Evolutionary conservation across 2,113 vertebrate genomes (phyloP).

Genomic region (Myrmophylax atrothorax): DNA sequence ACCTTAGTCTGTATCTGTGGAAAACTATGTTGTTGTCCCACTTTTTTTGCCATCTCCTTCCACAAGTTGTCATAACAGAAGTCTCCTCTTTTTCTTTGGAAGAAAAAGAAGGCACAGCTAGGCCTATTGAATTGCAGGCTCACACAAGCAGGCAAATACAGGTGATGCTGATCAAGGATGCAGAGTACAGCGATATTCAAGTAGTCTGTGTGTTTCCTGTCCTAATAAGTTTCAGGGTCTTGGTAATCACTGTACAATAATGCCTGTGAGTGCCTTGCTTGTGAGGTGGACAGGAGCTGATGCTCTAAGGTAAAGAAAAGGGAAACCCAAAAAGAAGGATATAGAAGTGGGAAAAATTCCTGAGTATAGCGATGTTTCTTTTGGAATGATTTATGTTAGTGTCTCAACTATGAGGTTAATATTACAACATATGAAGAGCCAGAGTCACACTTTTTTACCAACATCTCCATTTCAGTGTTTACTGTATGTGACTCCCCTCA

Average conservation of each 20-base stretch:
- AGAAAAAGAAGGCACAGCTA: neutral
- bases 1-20: neutral
- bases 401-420: neutral
- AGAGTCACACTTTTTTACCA: neutral
- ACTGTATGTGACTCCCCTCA: accelerated
- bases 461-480: neutral
- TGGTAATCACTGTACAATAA: accelerated
- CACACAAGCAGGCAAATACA: neutral
- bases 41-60: neutral
- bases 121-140: neutral
- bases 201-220: neutral
- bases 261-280: neutral
- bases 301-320: neutral
- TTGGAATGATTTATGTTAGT: neutral
- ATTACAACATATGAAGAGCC: neutral
- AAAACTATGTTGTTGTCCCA: neutral
- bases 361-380: neutral
- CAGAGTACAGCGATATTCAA: neutral
- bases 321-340: neutral
- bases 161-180: neutral
- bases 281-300: neutral
- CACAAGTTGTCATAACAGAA: neutral
- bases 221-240: neutral
- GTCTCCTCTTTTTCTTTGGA: neutral
- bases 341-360: neutral